Base-by-base conservation (phyloP, 2,888 invertebrate genomes). In the Argyra leucocephala region DNA sequence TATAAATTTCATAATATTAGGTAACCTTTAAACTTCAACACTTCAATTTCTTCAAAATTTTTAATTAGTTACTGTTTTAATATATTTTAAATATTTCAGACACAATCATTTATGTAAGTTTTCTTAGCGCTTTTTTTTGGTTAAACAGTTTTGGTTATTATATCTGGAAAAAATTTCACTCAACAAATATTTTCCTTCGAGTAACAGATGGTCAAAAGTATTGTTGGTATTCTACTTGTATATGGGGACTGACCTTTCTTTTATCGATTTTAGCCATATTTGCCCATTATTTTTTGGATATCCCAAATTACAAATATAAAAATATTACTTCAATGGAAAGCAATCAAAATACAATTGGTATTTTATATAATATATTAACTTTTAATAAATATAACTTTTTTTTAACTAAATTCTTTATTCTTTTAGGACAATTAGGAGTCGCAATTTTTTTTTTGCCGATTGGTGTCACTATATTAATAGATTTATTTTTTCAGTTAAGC, bases 161-260 rank as follows among this genome's bases (percentile, higher is more conserved):
- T 76, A 88, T 92, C 68, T 93, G 92, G 92, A 90, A 88, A 76
- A 92, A 91, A 1, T 92, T 93, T 75, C 88, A 85, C 73, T 91
- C 92, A 6, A 82, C 91, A 62, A 92, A 92, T 76, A 91, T 93
- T 4, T 93, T 91, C 73, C 79, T 93, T 5, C 82, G 92, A 65
- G 90, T 91, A 66, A 92, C 92, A 0, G 92, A 93, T 78, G 90
- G 90, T 0, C 85, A 88, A 67, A 92, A 92, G 79, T 93, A 92
- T 76, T 92, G 91, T 74, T 92, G 91, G 74, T 93, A 93, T 75
- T 91, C 92, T 0, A 83, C 83, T 58, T 92, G 90, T 71, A 90
- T 89, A 0, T 92, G 92, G 91, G 84, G 86, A 6, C 84, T 85
- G 69, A 91, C 91, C 0, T 75, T 84, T 0, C 74, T 85, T 22